A percentile compares a stretch with the other conserved stretches of the same genome.
phyloP scores from a whole-genome alignment of 64 coral and sea anemone genomes.

The Hydrozoanthus tunicans region DNA sequence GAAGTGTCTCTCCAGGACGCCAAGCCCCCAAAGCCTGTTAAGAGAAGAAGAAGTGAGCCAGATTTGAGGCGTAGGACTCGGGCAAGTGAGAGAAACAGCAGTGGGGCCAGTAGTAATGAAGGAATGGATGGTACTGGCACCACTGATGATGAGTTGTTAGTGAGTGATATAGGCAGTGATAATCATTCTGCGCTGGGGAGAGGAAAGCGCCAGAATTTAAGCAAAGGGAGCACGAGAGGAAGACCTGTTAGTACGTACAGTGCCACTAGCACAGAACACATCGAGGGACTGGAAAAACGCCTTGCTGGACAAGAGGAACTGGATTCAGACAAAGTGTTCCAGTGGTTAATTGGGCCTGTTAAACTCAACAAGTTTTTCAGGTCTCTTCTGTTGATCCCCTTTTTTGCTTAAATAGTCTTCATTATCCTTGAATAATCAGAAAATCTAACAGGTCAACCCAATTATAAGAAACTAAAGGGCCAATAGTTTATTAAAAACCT shows the following conservation, averaged over 20 bases:
- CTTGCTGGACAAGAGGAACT: constrained; percentile 54
- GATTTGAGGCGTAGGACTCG: constrained; percentile 8
- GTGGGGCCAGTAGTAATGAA: constrained; percentile 11
- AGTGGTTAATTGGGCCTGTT: constrained; percentile 95
- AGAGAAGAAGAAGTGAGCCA: constrained; percentile 39
- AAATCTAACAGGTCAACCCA: no score
- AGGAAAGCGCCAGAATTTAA: background rate
- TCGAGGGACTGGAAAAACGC: constrained; percentile 32
- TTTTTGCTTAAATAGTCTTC: background rate
- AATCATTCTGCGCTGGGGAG: background rate
- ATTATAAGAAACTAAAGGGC: no score
- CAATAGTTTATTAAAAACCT: no score
- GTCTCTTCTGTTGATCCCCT: constrained; percentile 12
- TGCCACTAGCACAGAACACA: constrained; percentile 26
- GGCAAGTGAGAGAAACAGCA: constrained; percentile 3
- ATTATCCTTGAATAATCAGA: no score
- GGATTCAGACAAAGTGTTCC: constrained; percentile 81
- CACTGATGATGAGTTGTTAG: constrained; percentile 16
- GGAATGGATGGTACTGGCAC: background rate
- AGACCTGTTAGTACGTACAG: constrained; percentile 68
- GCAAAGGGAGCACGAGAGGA: background rate
- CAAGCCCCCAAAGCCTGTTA: constrained; percentile 24
- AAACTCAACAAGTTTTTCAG: constrained; percentile 97
- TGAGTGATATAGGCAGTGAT: background rate
- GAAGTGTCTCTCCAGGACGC: constrained; percentile 51